A percentile compares a stretch with the other conserved stretches of the same genome.
phyloP scores from a whole-genome alignment of 1,140 invertebrate species.

The Philaenus spumarius region DNA sequence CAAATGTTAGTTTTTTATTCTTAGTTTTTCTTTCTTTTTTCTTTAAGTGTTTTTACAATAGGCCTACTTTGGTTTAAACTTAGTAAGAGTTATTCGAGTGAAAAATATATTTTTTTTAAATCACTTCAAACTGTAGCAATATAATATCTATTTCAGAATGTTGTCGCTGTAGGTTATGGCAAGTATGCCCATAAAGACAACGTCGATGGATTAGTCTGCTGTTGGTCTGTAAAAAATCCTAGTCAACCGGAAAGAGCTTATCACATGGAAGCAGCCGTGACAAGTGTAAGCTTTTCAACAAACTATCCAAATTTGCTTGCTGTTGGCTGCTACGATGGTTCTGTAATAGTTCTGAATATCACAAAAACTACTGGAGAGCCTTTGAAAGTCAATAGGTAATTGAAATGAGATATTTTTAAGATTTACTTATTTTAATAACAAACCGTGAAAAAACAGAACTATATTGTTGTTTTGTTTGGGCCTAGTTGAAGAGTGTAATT shows the following conservation, averaged over 20 bases:
- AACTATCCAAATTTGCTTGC: slow-evolving; percentile 41
- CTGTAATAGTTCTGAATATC: slow-evolving; percentile 44
- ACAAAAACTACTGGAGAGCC: slow-evolving; percentile 4
- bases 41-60: too few species aligned
- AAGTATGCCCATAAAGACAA: slow-evolving; percentile 1
- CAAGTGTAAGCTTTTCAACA: slow-evolving; percentile 44
- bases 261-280: slow-evolving; percentile 43
- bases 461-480: too few species aligned
- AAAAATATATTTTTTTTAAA: too few species aligned
- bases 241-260: slow-evolving; percentile 46
- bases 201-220: slow-evolving; percentile 41
- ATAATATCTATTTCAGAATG: slow-evolving; percentile 18
- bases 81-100: too few species aligned
- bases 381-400: slow-evolving; percentile 18
- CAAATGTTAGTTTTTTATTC: too few species aligned
- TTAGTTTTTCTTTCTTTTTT: too few species aligned
- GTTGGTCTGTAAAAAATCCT: slow-evolving; percentile 50
- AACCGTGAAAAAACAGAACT: too few species aligned
- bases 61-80: too few species aligned
- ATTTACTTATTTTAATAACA: too few species aligned
- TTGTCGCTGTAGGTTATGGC: slow-evolving; percentile 30
- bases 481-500: too few species aligned
- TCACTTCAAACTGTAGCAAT: too few species aligned
- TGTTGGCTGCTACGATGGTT: slow-evolving; percentile 47
- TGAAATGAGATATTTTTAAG: too few species aligned